Percentiles rank a stretch among this genome's conserved stretches.
Conservation (phyloP, 2,888 invertebrate species). For the Psylliodes chrysocephalus region DNA sequence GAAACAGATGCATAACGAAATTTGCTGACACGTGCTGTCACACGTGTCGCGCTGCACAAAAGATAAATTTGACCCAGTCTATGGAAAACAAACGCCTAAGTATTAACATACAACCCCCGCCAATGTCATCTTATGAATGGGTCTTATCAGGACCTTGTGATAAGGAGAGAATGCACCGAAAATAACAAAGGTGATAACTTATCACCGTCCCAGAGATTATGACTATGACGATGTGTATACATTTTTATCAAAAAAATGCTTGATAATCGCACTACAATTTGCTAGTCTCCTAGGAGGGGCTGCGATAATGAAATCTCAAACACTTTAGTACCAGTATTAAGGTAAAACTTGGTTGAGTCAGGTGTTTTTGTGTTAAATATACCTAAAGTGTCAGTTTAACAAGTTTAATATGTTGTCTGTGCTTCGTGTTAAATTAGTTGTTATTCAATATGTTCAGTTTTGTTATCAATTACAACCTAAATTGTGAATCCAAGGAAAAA, state of each 20-base stretch:
- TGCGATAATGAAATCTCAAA: constrained; percentile 59
- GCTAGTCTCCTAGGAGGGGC: constrained; percentile 60
- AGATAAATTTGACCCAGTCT: constrained; percentile 33
- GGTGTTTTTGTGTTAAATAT: constrained; percentile 23
- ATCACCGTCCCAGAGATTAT: constrained; percentile 58
- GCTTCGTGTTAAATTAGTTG: constrained; percentile 1
- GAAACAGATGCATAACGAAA: constrained; percentile 37
- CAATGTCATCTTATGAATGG: constrained; percentile 42
- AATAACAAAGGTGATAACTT: constrained; percentile 62
- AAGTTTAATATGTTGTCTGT: constrained; percentile 9
- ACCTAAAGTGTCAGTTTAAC: background rate
- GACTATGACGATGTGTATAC: constrained; percentile 61
- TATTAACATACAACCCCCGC: constrained; percentile 49
- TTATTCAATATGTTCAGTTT: background rate
- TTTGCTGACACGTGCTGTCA: constrained; percentile 39
- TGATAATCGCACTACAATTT: constrained; percentile 61
- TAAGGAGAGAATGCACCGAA: constrained; percentile 53
- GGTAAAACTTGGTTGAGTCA: constrained; percentile 53
- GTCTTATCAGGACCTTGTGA: constrained; percentile 38
- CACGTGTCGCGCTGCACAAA: constrained; percentile 38
- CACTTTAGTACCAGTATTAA: constrained; percentile 53
- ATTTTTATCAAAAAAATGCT: constrained; percentile 60
- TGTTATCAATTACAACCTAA: background rate
- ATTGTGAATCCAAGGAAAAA: too few relatives aligned
- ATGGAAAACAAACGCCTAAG: constrained; percentile 28